Evolutionary conservation across 1,140 invertebrate genomes (phyloP).

Genomic region (Myzus persicae): DNA sequence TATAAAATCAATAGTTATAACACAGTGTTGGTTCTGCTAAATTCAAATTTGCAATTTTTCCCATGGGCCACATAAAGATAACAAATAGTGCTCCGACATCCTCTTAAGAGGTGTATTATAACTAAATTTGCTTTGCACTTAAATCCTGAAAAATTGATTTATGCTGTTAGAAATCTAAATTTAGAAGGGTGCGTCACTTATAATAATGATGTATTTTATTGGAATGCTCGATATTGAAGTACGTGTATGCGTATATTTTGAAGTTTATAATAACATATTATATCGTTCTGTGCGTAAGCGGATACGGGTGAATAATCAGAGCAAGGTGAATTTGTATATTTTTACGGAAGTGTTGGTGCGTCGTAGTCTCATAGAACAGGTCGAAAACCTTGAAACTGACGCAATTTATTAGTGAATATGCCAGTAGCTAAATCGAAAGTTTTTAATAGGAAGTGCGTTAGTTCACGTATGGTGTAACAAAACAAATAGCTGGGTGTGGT

Average conservation of each 20-base stretch:
- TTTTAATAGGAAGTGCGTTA: conserved; percentile 55
- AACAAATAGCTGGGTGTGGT: conserved; percentile 36
- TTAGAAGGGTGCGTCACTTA: background rate
- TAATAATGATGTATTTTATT: background rate
- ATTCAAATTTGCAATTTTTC: too few relatives aligned
- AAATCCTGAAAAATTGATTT: background rate
- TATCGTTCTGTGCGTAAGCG: conserved; percentile 37
- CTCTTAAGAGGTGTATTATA: too few relatives aligned
- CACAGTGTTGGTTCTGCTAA: too few relatives aligned
- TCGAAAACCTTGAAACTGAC: conserved; percentile 52
- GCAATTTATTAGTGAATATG: conserved; percentile 50
- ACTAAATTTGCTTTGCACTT: background rate
- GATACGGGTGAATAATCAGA: conserved; percentile 54
- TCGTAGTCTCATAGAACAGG: background rate
- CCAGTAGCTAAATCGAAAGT: conserved; percentile 53
- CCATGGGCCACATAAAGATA: too few relatives aligned
- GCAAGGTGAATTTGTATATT: conserved; percentile 35
- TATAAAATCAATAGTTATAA: too few relatives aligned
- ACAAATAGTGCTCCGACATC: too few relatives aligned
- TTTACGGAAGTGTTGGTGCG: conserved; percentile 40
- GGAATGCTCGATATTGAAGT: background rate
- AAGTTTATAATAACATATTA: background rate
- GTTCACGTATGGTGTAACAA: conserved; percentile 29
- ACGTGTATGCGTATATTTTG: background rate
- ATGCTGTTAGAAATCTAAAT: background rate